phyloP scores from a whole-genome alignment of 2,888 invertebrate genomes.

The Thumatha senex region DNA sequence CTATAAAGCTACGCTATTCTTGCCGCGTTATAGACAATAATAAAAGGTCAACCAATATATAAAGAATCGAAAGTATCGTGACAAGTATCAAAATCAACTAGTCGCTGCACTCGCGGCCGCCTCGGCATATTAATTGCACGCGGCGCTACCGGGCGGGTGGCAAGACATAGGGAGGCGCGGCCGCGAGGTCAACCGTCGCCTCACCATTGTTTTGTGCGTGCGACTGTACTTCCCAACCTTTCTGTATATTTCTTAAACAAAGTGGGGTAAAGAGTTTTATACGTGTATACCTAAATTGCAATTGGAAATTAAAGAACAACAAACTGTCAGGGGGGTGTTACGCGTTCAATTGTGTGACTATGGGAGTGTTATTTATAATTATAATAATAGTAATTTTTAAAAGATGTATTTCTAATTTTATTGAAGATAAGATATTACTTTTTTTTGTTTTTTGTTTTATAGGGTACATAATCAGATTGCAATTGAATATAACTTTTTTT shows the following conservation, averaged over 20 bases:
- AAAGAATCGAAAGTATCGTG: background rate
- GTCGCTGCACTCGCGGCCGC: constrained; percentile 69
- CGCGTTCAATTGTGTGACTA: background rate
- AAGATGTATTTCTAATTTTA: too few relatives aligned
- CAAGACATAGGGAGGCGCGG: constrained; percentile 73
- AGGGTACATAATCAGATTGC: too few relatives aligned
- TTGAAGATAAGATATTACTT: background rate
- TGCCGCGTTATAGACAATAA: too few relatives aligned
- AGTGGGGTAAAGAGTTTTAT: constrained; percentile 41
- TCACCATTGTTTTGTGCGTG: constrained; percentile 82
- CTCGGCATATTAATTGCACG: constrained; percentile 84
- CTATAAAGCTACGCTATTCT: too few relatives aligned
- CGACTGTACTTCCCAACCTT: constrained; percentile 58
- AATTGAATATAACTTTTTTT: too few relatives aligned
- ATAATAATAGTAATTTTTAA: too few relatives aligned
- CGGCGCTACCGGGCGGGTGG: constrained; percentile 79
- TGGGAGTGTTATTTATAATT: background rate
- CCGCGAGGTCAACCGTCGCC: constrained; percentile 82
- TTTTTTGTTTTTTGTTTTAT: background rate
- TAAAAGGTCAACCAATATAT: too few relatives aligned
- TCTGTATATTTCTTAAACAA: constrained; percentile 41
- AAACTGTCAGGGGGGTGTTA: constrained; percentile 1
- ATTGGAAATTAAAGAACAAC: constrained; percentile 6
- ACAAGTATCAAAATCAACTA: constrained; percentile 45
- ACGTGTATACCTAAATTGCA: constrained; percentile 18